These are phyloP conservation scores for Papilio aristodemus DNA, from an alignment of 1,140 invertebrate genomes.

Conservation along the genomic window DNA sequence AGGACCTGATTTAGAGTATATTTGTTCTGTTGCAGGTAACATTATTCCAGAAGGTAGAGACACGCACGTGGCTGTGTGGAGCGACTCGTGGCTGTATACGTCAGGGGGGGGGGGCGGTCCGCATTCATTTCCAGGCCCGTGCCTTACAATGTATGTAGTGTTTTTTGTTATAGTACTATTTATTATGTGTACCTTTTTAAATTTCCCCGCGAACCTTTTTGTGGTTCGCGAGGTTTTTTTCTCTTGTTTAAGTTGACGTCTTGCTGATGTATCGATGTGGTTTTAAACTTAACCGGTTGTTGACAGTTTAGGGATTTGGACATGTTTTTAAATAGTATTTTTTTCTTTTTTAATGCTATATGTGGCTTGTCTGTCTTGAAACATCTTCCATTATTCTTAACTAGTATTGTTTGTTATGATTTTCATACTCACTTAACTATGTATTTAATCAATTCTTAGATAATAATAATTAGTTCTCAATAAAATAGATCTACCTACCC, in stretches of 20 bases:
- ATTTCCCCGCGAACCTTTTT: conserved; percentile 4
- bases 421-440: no score
- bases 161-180: conserved; percentile 31
- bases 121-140: conserved; percentile 20
- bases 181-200: conserved; percentile 33
- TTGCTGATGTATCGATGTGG: background rate
- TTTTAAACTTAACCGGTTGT: conserved; percentile 4
- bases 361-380: no score
- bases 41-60: background rate
- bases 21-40: conserved; percentile 27
- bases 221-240: conserved; percentile 25
- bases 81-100: conserved; percentile 15
- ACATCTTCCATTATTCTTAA: no score
- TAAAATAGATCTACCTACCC: no score
- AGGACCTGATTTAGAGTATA: background rate
- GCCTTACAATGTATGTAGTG: conserved; percentile 33
- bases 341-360: background rate
- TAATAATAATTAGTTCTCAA: no score
- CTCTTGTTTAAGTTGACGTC: conserved; percentile 22
- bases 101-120: background rate
- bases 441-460: no score
- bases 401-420: no score
- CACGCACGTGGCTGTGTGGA: conserved; percentile 7
- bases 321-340: background rate
- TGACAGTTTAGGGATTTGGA: background rate